phyloP scores from a whole-genome alignment of 92 coral and sea anemone genomes.

The Blastomussa wellsi region DNA sequence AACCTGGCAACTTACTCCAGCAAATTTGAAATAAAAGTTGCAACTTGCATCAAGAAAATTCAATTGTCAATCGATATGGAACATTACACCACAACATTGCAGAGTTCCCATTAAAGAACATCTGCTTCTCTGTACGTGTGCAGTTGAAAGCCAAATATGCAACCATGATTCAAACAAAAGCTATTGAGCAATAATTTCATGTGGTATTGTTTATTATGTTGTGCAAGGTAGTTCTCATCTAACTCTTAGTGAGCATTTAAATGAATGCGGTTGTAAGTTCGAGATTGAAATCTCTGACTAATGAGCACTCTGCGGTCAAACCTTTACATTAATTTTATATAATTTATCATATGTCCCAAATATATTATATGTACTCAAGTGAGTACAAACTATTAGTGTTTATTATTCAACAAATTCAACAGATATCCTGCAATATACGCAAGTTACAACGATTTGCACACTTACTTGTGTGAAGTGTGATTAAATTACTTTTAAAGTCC shows the following conservation, averaged over 20 bases:
- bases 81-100: too few species aligned
- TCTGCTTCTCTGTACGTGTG: too few species aligned
- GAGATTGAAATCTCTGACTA: too few species aligned
- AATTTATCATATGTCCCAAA: neutral
- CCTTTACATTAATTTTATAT: neutral
- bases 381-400: neutral
- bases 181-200: neutral
- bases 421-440: too few species aligned
- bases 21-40: too few species aligned
- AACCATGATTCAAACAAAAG: neutral
- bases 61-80: too few species aligned
- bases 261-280: too few species aligned
- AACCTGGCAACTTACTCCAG: too few species aligned
- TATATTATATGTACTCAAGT: neutral
- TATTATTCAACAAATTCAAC: too few species aligned
- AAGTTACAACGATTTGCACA: too few species aligned
- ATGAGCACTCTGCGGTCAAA: neutral
- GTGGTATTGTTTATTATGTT: neutral
- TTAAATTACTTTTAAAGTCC: neutral
- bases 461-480: neutral
- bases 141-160: neutral
- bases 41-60: too few species aligned
- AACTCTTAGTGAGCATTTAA: neutral
- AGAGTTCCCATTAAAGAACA: too few species aligned
- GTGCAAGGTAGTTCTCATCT: neutral